Base-by-base conservation (phyloP, 2,797 vertebrate species). In the Acropternis orthonyx region DNA sequence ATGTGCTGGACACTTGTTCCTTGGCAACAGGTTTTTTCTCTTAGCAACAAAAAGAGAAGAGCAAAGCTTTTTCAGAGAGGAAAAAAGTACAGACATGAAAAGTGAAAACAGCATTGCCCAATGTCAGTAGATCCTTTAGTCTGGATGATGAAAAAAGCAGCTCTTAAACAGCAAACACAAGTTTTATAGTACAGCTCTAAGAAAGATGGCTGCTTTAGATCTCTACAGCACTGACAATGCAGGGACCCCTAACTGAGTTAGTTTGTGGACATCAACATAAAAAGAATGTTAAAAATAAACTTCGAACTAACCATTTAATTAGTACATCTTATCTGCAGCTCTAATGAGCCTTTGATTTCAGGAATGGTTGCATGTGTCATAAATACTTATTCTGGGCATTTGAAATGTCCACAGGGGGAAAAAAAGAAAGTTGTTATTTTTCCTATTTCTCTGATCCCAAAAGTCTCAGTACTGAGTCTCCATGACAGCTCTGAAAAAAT, bases 11-110 rank as follows among this genome's bases (percentile, higher is more conserved):
- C 93, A 91, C n/a, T 86, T 52, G 95, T 97, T 96, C 95, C 97
- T 88, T 96, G 76, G 96, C 96, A 98, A 97, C 96, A 8, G 72
- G 59, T 62, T 91, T 97, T 96, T 97, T 96, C 75, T 96, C 94
- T 96, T 97, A 96, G 96, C 92, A 97, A 97, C 94, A 95, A 88
- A 95, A 89, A 76, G 28, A 92, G 75, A 85, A 96, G 65, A 97
- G 61, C 72, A 96, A 89, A 96, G 79, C 72, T 93, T 96, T 95
- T 84, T 80, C 92, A 86, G 87, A 75, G 39, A 76, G 46, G 46
- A 88, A 96, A 96, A 87, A 59, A 88, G 26, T 52, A 84, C 3
- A 88, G 56, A 93, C 41, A 76, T 54, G 82, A 94, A 88, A 97
- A 89, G 78, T 81, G 49, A 97, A 93, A 95, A 39, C 13, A 95